phyloP scores from a whole-genome alignment of 2,797 vertebrate species.

The Echiichthys vipera region DNA sequence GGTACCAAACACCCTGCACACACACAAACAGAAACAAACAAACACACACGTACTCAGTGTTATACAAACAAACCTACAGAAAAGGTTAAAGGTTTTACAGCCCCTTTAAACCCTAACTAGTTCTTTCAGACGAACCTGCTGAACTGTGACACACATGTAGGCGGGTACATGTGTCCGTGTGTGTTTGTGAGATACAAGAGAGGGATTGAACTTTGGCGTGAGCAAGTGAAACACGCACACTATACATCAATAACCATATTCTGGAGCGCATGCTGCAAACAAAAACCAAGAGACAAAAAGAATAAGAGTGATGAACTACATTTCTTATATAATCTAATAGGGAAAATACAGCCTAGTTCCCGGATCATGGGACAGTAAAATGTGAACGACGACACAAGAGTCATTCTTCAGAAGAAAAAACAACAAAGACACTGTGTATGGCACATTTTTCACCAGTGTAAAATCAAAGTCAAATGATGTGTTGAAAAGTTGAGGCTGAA shows the following conservation, averaged over 20 bases:
- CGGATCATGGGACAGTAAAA: neutral
- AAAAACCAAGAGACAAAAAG: neutral
- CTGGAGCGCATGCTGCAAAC: neutral
- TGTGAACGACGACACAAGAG: neutral
- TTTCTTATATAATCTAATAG: neutral
- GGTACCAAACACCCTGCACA: constrained; percentile 95
- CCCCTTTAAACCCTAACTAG: neutral
- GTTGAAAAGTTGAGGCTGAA: neutral
- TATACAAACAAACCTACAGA: constrained; percentile 30
- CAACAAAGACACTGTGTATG: neutral
- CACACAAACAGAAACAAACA: too few relatives aligned
- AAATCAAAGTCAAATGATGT: constrained; percentile 25
- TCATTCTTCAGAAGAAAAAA: neutral
- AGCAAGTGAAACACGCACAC: neutral
- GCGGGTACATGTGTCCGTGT: neutral
- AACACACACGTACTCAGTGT: constrained; percentile 21
- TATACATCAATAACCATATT: neutral
- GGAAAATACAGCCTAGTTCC: neutral
- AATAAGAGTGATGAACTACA: neutral
- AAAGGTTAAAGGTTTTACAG: constrained; percentile 24
- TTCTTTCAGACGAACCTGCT: neutral
- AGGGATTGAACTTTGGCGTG: neutral
- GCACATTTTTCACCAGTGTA: neutral
- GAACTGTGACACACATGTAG: neutral
- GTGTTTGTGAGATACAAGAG: neutral